Conservation (phyloP, 37 sponge, comb jelly and placozoan genomes). For the Lycopodina hypogea region DNA sequence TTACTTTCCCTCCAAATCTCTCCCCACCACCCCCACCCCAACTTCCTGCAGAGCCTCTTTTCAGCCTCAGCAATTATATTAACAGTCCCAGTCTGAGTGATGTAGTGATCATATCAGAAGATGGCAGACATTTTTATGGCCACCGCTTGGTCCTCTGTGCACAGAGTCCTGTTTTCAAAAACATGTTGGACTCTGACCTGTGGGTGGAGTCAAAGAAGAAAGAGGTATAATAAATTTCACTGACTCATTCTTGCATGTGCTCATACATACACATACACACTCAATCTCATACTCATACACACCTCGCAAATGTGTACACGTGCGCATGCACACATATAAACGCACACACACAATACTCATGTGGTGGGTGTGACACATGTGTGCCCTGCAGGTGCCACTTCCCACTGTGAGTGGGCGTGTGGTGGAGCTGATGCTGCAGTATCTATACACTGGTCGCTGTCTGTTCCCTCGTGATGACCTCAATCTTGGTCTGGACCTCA, state of each 20-base stretch:
- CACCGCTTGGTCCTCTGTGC: constrained; percentile 81
- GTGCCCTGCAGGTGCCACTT: constrained; percentile 32
- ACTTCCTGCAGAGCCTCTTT: constrained; percentile 43
- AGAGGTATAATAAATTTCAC: constrained; percentile 37
- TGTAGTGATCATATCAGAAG: constrained; percentile 58
- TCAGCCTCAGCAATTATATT: constrained; percentile 56
- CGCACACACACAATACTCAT: too few relatives aligned
- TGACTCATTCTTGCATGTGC: not conserved
- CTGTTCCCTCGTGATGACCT: constrained; percentile 82
- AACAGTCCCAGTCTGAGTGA: constrained; percentile 77
- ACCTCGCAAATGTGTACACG: too few relatives aligned
- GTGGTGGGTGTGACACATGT: too few relatives aligned
- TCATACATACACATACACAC: too few relatives aligned
- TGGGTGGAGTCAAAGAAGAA: constrained; percentile 60
- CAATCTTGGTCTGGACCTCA: constrained; percentile 71
- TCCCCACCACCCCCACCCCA: not conserved
- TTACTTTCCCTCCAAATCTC: too few relatives aligned
- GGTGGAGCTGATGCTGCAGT: constrained; percentile 52
- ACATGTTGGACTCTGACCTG: constrained; percentile 72
- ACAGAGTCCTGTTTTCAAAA: constrained; percentile 81
- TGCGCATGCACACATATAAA: too few relatives aligned
- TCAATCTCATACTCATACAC: too few relatives aligned
- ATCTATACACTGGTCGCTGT: constrained; percentile 82
- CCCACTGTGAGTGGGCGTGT: constrained; percentile 44
- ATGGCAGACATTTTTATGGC: constrained; percentile 64